A percentile compares a stretch with the other conserved stretches of the same genome.
Conservation (phyloP, 2,888 invertebrate species). For the Hirtodrosophila trivittata region DNA sequence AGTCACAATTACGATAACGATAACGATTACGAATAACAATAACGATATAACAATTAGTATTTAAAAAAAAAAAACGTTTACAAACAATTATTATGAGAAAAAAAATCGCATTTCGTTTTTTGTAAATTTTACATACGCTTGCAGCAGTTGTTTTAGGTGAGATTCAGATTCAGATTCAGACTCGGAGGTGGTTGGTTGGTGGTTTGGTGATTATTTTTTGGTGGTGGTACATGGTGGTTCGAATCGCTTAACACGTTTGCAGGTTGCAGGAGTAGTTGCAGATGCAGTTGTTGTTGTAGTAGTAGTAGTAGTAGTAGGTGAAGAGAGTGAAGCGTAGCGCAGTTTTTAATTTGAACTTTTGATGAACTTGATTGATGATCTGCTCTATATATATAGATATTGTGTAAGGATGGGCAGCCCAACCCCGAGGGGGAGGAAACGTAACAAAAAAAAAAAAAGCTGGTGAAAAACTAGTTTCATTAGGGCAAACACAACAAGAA, state of each 20-base stretch:
- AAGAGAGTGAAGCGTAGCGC: background rate
- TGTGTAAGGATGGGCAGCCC: too few species aligned
- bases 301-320: background rate
- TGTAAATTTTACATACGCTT: conserved; percentile 44
- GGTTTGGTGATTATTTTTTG: conserved; percentile 27
- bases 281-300: conserved; percentile 2
- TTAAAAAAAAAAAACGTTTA: too few species aligned
- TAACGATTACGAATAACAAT: conserved; percentile 7
- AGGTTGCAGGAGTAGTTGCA: conserved; percentile 12
- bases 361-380: background rate
- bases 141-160: conserved; percentile 40
- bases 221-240: conserved; percentile 20
- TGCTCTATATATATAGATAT: background rate
- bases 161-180: too few species aligned
- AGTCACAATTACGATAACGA: background rate
- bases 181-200: conserved; percentile 41
- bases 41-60: conserved; percentile 5
- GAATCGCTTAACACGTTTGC: conserved; percentile 22
- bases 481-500: too few species aligned
- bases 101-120: too few species aligned
- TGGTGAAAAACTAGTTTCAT: too few species aligned
- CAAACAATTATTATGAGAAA: too few species aligned
- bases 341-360: background rate
- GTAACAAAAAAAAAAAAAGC: too few species aligned
- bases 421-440: too few species aligned